A percentile compares a stretch with the other conserved stretches of the same genome.
Conservation (phyloP, 1,140 invertebrate genomes). For the Trachelipus rathkii region DNA sequence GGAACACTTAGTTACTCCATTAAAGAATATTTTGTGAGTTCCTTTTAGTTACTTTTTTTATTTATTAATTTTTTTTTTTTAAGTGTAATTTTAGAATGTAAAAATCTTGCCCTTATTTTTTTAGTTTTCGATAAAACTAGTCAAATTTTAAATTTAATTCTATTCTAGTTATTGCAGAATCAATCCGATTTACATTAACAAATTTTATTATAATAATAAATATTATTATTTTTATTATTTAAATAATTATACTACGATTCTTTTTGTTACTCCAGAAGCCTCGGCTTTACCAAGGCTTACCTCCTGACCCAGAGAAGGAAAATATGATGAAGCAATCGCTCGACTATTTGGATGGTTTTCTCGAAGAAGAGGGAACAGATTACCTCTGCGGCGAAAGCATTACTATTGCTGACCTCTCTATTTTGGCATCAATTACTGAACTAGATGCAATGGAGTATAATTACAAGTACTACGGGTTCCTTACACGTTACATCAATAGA, state of each 20-base stretch:
- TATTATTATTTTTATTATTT: neutral
- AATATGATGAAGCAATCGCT: conserved; percentile 49
- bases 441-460: conserved; percentile 47
- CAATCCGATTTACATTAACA: no score
- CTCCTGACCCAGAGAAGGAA: conserved; percentile 47
- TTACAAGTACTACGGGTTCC: conserved; percentile 48
- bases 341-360: conserved; percentile 48
- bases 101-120: no score
- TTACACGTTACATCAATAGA: conserved; percentile 47
- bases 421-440: conserved; percentile 49
- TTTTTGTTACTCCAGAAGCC: conserved; percentile 29
- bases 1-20: conserved; percentile 49
- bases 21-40: conserved; percentile 48
- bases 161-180: neutral
- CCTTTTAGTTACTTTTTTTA: no score
- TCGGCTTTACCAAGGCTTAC: conserved; percentile 35
- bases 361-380: conserved; percentile 42
- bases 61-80: no score
- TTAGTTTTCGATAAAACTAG: no score
- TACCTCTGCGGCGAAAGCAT: conserved; percentile 49
- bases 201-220: no score
- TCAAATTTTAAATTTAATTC: neutral
- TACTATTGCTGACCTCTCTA: conserved; percentile 50
- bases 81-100: no score
- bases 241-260: neutral